These are phyloP conservation scores for Streblospio benedicti DNA, from an alignment of 1,140 invertebrate species.

Conservation along the genomic window DNA sequence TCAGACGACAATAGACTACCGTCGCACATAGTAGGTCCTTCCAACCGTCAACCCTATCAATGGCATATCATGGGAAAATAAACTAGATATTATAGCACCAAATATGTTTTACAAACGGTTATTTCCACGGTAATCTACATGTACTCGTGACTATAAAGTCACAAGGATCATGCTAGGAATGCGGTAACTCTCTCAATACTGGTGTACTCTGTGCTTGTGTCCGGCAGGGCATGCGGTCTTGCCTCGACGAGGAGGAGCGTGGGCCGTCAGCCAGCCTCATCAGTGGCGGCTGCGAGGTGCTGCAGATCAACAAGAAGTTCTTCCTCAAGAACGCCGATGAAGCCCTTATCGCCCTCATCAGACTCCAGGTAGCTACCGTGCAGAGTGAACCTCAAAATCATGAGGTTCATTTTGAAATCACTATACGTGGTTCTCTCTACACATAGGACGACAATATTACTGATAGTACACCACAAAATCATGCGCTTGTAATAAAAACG, in stretches of 20 bases:
- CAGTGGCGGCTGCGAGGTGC: constrained; percentile 39
- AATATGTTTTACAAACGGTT: too few species aligned
- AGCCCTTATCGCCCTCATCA: constrained; percentile 34
- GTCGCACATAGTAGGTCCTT: too few species aligned
- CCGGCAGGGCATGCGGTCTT: constrained; percentile 27
- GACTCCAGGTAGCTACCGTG: constrained; percentile 31
- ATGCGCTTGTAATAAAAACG: background rate
- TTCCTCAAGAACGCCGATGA: constrained; percentile 40
- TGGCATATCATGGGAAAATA: too few species aligned
- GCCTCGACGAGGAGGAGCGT: constrained; percentile 32
- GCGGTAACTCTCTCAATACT: too few species aligned
- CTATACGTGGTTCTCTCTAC: background rate
- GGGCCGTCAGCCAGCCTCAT: constrained; percentile 39
- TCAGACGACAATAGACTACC: too few species aligned
- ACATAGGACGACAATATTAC: background rate
- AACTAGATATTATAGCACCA: too few species aligned
- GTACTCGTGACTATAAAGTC: too few species aligned
- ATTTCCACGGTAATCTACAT: too few species aligned
- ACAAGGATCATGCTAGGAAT: too few species aligned
- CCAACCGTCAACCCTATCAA: too few species aligned
- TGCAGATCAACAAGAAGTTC: constrained; percentile 42
- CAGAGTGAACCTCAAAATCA: background rate
- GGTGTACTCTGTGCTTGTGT: too few species aligned
- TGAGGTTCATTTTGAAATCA: background rate
- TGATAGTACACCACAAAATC: background rate